These are phyloP conservation scores for Artemia sinica DNA, from an alignment of 2,888 invertebrate genomes.

Conservation along the genomic window DNA sequence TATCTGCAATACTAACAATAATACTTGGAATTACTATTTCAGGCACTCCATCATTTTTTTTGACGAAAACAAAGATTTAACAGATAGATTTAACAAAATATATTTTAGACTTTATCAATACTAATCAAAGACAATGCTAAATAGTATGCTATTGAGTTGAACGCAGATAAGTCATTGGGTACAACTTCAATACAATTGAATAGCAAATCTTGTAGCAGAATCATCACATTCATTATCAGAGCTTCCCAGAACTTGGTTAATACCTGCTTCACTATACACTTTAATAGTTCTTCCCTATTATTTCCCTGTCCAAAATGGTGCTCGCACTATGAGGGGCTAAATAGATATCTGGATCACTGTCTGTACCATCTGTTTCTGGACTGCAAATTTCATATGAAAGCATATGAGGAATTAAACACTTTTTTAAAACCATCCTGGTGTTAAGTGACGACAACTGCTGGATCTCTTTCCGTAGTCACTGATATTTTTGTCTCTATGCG, in stretches of 20 bases:
- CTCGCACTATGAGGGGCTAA: conserved; percentile 52
- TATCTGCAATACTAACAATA: neutral
- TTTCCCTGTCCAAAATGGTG: neutral
- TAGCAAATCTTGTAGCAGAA: conserved; percentile 5
- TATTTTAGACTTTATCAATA: too few relatives aligned
- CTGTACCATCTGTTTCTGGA: conserved; percentile 74
- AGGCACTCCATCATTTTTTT: conserved; percentile 4
- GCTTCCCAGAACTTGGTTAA: neutral
- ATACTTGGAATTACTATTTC: neutral
- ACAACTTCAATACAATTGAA: conserved; percentile 30
- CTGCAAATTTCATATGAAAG: conserved; percentile 67
- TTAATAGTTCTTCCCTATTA: neutral
- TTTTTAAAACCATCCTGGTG: conserved; percentile 30
- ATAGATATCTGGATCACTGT: conserved; percentile 70
- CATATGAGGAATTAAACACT: conserved; percentile 43
- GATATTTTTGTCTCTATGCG: conserved; percentile 37
- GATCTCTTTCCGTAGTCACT: conserved; percentile 30
- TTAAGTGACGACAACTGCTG: conserved; percentile 31
- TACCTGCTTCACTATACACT: neutral
- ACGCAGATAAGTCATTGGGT: neutral
- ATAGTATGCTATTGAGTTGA: neutral
- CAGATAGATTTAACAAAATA: too few relatives aligned
- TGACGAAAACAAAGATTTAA: neutral
- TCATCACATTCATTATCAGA: conserved; percentile 7
- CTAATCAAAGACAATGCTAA: too few relatives aligned